phyloP scores from a whole-genome alignment of 1,140 invertebrate genomes.

The Drosophila athabasca region DNA sequence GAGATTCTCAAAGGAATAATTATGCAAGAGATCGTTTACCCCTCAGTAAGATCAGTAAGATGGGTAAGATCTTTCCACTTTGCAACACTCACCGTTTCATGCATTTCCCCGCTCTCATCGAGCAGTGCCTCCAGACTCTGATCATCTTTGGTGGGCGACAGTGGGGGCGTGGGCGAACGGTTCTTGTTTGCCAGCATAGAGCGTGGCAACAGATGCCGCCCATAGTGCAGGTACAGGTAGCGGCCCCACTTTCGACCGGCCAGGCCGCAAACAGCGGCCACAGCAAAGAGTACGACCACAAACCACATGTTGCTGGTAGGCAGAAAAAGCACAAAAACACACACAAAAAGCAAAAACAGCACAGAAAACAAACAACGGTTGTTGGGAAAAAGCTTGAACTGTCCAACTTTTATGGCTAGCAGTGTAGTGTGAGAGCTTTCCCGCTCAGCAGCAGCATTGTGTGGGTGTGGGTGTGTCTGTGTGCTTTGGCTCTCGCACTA shows the following conservation, averaged over 20 bases:
- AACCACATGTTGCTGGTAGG: constrained; percentile 76
- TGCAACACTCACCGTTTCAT: constrained; percentile 78
- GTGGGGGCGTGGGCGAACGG: constrained; percentile 76
- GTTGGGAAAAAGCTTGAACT: constrained; percentile 1
- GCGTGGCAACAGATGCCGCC: constrained; percentile 74
- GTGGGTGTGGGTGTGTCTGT: not conserved
- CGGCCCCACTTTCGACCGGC: constrained; percentile 79
- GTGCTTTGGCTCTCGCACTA: constrained; percentile 12
- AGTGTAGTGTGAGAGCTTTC: constrained; percentile 62
- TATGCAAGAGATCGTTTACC: not conserved
- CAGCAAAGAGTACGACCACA: constrained; percentile 52
- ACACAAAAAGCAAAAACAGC: constrained; percentile 4
- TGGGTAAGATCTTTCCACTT: not conserved
- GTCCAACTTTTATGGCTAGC: constrained; percentile 42
- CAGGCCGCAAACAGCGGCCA: constrained; percentile 59
- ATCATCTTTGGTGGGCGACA: constrained; percentile 76
- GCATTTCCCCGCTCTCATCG: constrained; percentile 81
- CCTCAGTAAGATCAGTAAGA: too few relatives aligned
- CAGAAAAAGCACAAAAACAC: constrained; percentile 6
- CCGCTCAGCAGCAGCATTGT: constrained; percentile 32
- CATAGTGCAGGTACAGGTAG: constrained; percentile 76
- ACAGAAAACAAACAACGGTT: too few relatives aligned
- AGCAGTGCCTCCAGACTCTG: constrained; percentile 78
- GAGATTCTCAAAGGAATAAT: too few relatives aligned
- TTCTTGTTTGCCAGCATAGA: constrained; percentile 71